Base-by-base conservation (phyloP, 1,140 invertebrate species). In the Brachionus plicatilis region DNA sequence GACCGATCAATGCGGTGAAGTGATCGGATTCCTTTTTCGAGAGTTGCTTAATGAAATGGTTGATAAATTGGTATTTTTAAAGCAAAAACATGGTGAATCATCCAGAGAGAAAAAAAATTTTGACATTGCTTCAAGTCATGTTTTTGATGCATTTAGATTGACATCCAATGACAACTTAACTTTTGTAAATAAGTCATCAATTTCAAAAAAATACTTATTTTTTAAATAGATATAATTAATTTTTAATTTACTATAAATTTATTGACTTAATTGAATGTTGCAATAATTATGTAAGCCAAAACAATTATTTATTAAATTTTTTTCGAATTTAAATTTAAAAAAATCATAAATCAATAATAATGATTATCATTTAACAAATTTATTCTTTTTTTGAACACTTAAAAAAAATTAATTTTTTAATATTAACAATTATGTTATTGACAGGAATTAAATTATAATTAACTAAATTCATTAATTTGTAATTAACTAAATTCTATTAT, bases 21-120 rank as follows among this genome's bases (percentile, higher is more conserved):
- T 82, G 1, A 60, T 82, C 9, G 79, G 79, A 24, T 82, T 82
- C 60, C 12, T 82, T 1, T 65, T 68, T 47, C 33, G 79, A 24
- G 79, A 82, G 53, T n/a, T 82, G 2, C 60, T 82, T 7, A 60
- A 65, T 27, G 79, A 82, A 45, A 17, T 82, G 20, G 11, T 82
- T 37, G 53, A 82, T 65, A 76, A 33, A 33, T 12, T 76, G 7
- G 2, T 60, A 3, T 60, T 20, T 5, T 20, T 60, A 27, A 60
- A 60, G 17, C n/a, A 60, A 17, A 60, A 60, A 20, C 53, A 60
- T 24, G 53, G 6, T 11, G 8, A 9, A 20, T 60, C 17, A 27
- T 24, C 53, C 20, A 6, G 27, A 5, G 53, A 60, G 3, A 60
- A 17, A 17, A 17, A 60, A 60, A 60, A 27, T 24, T 60, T 60